These are phyloP conservation scores for Cydia strobilella DNA, from an alignment of 1,140 invertebrate genomes.

Conservation along the genomic window DNA sequence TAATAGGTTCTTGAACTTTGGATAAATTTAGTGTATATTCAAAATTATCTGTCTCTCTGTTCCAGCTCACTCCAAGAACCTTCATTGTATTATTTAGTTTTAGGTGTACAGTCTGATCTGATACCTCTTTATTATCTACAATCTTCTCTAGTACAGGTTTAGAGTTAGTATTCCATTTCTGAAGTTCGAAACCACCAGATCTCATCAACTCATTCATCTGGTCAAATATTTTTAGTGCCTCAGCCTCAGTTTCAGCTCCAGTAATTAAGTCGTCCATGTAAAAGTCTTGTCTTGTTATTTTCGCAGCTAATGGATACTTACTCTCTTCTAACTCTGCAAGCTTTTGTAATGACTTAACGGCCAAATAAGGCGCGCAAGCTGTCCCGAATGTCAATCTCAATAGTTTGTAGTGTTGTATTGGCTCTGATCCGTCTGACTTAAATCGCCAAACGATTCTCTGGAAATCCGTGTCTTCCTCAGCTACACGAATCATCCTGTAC, in stretches of 20 bases:
- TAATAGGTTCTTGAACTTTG: conserved; percentile 33
- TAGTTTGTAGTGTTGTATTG: conserved; percentile 45
- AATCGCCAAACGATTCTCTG: conserved; percentile 71
- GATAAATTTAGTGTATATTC: conserved; percentile 32
- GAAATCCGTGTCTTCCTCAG: conserved; percentile 49
- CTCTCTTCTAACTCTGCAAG: conserved; percentile 53
- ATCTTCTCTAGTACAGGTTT: conserved; percentile 29
- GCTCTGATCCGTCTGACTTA: neutral
- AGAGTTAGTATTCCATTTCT: conserved; percentile 46
- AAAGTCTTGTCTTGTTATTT: conserved; percentile 50
- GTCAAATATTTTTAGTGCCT: conserved; percentile 42
- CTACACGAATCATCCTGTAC: conserved; percentile 61
- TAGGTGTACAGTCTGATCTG: neutral
- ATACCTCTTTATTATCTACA: neutral
- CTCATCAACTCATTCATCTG: conserved; percentile 44
- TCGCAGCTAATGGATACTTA: conserved; percentile 43
- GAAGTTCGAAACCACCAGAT: conserved; percentile 47
- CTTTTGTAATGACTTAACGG: conserved; percentile 46
- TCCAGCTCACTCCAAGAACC: conserved; percentile 31
- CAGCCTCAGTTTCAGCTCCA: conserved; percentile 44
- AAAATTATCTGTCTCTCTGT: conserved; percentile 28
- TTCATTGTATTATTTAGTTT: conserved; percentile 32
- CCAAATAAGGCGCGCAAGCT: conserved; percentile 59
- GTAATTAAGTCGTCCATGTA: conserved; percentile 67
- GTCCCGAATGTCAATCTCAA: conserved; percentile 62